Percentiles rank a stretch among this genome's conserved stretches.
phyloP scores from a whole-genome alignment of 1,140 invertebrate species.

The Apis mellifera region Amel_HAv3.1 CM009936.2:10027501-10028000 shows the following conservation, averaged over 20 bases:
- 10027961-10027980: slow-evolving; percentile 64
- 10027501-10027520: too few species aligned
- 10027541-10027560: too few species aligned
- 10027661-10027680: too few species aligned
- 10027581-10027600: too few species aligned
- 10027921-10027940: slow-evolving; percentile 58
- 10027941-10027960: slow-evolving; percentile 58
- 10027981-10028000: slow-evolving; percentile 58
- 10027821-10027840: background rate
- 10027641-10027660: too few species aligned
- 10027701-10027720: too few species aligned
- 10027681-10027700: too few species aligned
- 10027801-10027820: slow-evolving; percentile 8
- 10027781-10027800: slow-evolving; percentile 44
- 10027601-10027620: too few species aligned
- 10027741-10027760: background rate
- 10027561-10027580: too few species aligned
- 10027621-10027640: too few species aligned
- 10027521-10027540: too few species aligned
- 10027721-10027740: too few species aligned
- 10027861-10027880: slow-evolving; percentile 65
- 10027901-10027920: slow-evolving; percentile 63
- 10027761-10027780: background rate
- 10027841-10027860: slow-evolving; percentile 19
- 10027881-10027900: slow-evolving; percentile 61